Percentiles rank a stretch among this genome's conserved stretches.
These are phyloP conservation scores for Empidonax traillii DNA, from an alignment of 2,113 vertebrate species.

Conservation along the genomic window DNA sequence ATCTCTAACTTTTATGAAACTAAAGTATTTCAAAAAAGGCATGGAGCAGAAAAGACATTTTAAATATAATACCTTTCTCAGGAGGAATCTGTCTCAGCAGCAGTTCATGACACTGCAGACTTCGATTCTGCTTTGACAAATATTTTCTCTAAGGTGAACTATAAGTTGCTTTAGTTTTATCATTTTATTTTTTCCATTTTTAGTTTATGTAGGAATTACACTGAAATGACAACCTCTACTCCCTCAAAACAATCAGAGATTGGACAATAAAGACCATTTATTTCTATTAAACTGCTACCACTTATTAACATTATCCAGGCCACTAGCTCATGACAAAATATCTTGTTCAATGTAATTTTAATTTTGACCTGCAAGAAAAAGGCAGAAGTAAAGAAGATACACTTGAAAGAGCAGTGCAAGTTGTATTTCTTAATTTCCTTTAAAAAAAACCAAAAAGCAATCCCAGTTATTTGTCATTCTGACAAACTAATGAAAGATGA, in stretches of 20 bases:
- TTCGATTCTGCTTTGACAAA: constrained; percentile 52
- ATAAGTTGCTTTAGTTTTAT: background rate
- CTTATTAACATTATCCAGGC: background rate
- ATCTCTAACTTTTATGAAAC: background rate
- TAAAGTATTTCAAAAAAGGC: constrained; percentile 5
- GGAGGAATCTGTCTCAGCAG: background rate
- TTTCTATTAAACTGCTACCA: background rate
- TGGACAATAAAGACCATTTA: background rate
- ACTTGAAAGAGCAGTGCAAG: background rate
- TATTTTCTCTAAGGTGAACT: constrained; percentile 36
- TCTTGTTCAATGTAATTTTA: background rate
- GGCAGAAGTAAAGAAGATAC: background rate
- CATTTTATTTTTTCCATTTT: background rate
- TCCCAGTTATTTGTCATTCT: background rate
- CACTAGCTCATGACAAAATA: background rate
- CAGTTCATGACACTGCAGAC: constrained; percentile 25
- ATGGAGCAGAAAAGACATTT: background rate
- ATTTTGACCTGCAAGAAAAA: background rate
- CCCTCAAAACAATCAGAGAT: background rate
- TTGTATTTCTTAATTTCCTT: background rate
- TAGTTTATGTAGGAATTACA: background rate
- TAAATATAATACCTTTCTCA: constrained; percentile 10
- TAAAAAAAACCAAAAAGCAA: background rate
- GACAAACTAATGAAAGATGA: background rate
- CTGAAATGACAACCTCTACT: background rate